phyloP scores from a whole-genome alignment of 1,140 invertebrate species.

The Campodea augens region DNA sequence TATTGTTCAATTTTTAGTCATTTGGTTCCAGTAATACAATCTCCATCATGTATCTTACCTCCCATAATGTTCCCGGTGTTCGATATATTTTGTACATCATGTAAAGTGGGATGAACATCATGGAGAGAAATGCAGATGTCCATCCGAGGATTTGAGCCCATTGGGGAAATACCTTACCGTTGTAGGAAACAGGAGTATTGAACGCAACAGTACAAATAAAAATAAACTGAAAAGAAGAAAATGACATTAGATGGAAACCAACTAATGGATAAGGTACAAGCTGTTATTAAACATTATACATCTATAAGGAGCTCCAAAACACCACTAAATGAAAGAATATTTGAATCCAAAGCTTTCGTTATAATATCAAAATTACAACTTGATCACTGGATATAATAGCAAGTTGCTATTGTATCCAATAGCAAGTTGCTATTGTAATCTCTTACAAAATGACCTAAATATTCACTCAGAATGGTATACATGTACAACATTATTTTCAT shows the following conservation, averaged over 20 bases:
- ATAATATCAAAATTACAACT: too few relatives aligned
- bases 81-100: slow-evolving; percentile 27
- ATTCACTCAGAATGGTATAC: too few relatives aligned
- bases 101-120: slow-evolving; percentile 37
- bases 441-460: too few relatives aligned
- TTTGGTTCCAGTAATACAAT: neutral
- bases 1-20: too few relatives aligned
- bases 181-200: slow-evolving; percentile 33
- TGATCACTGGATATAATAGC: too few relatives aligned
- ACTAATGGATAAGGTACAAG: neutral
- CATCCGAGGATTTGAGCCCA: slow-evolving; percentile 44
- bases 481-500: too few relatives aligned
- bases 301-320: too few relatives aligned
- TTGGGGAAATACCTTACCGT: slow-evolving; percentile 32
- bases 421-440: too few relatives aligned
- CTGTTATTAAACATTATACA: slow-evolving; percentile 1
- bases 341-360: too few relatives aligned
- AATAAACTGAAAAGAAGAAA: slow-evolving; percentile 28
- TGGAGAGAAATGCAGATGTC: slow-evolving; percentile 33
- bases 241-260: slow-evolving; percentile 3
- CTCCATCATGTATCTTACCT: slow-evolving; percentile 12
- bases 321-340: too few relatives aligned
- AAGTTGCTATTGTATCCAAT: too few relatives aligned
- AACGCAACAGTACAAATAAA: slow-evolving; percentile 34
- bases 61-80: slow-evolving; percentile 20